Percentiles rank a stretch among this genome's conserved stretches.
Conservation (phyloP, 2,888 invertebrate genomes). For the Cataglyphis livida region DNA sequence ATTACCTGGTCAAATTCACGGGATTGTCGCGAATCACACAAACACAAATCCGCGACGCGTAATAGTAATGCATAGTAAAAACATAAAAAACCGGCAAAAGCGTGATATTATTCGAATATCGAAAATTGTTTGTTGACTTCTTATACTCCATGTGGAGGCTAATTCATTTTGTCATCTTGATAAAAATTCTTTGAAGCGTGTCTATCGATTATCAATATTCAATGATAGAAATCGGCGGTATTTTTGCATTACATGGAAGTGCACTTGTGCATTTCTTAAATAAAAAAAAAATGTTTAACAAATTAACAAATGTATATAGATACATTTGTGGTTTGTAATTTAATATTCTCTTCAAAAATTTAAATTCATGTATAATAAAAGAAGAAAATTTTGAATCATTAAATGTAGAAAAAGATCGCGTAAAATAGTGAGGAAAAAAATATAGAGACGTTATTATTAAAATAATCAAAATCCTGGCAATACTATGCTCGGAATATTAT, state of each 20-base stretch:
- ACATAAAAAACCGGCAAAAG: conserved; percentile 2
- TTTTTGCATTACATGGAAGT: not conserved
- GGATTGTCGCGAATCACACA: conserved; percentile 23
- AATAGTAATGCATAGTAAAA: conserved; percentile 47
- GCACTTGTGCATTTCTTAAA: not conserved
- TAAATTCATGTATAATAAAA: not conserved
- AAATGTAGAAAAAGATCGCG: not conserved
- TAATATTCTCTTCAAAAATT: not conserved
- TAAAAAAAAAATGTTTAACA: not conserved
- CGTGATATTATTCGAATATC: conserved; percentile 13
- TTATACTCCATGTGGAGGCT: not conserved
- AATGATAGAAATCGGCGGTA: not conserved
- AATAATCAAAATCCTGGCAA: not conserved
- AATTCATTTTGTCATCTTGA: conserved; percentile 37
- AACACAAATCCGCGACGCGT: conserved; percentile 22
- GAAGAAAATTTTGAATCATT: not conserved
- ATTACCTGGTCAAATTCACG: conserved; percentile 49
- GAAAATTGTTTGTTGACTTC: conserved; percentile 41
- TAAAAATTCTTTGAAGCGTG: conserved; percentile 2
- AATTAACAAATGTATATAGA: not conserved
- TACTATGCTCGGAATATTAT: not conserved
- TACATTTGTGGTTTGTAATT: not conserved
- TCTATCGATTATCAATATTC: conserved; percentile 20
- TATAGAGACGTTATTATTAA: not conserved
- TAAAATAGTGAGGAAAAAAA: not conserved